Evolutionary conservation across 1,140 invertebrate species (phyloP), one percentile per base, ranked within the genome.

Genomic region (Diprion similis): DNA sequence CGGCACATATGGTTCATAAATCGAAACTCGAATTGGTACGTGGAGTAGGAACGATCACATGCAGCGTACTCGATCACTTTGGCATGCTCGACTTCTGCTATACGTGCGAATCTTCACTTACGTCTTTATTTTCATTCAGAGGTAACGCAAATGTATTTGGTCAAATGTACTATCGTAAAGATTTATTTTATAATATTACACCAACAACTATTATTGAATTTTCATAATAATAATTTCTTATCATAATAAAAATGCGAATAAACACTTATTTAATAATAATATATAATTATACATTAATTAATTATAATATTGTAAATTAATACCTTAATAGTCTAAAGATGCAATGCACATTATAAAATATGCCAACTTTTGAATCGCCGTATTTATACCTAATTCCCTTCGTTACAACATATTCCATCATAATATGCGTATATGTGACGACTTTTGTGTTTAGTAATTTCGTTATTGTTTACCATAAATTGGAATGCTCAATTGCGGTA

Each of bases 111-210:
- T 37, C 24, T 37, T 6, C 24, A 37, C 24, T 37, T 37, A 37
- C 6, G 6, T 37, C 6, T 37, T 37, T 3, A 37, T 37, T 37
- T 37, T 37, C 24, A 37, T 37, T 37, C 24, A 0, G 6, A 37
- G 24, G 24, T 37, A 37, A 37, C 24, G 24, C 24, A 37, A 37
- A 37, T 37, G 6, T 37, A 37, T 6, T 37, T 37, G 24, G 24
- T 37, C 24, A 37, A 37, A 37, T 37, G 24, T 76, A 72, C 66
- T 85, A 85, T 86, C 80, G 81, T 87, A 87, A 86, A 87, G 84
- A 85, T 87, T 87, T 87, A 87, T 87, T 87, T 87, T 82, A 85
- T 87, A 87, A 87, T 87, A 86, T 87, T 87, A 87, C 85, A 87
- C 85, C 85, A 87, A 87, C 85, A 86, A 86, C 84, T 87, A 86